Evolutionary conservation across 2,888 invertebrate species (phyloP), one percentile per base, ranked within the genome.

Genomic region (Volucella bombylans): DNA sequence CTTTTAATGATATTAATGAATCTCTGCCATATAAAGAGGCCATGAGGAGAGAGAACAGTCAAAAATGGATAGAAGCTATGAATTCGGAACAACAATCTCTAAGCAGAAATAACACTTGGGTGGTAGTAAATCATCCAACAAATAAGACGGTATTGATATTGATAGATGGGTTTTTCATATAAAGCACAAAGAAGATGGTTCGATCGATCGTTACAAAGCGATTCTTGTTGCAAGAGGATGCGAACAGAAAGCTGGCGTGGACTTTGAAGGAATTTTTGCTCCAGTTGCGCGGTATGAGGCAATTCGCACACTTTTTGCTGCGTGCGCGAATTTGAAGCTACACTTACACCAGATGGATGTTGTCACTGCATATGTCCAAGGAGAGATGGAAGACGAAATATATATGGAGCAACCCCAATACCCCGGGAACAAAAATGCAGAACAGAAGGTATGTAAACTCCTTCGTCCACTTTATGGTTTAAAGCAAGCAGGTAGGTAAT

Each of bases 31-130:
- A 67, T 8, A 59, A 78, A 57, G 69, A 81, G 14, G 86, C 73
- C 10, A 10, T 78, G 38, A 65, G 49, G 8, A 39, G 74, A 4
- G 18, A 57, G 1, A 67, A 74, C 8, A 18, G 55, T 8, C n/a
- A 15, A 0, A 23, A 43, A 0, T 93, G 98, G 54, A 95, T 97
- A 85, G 95, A 95, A 61, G 95, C 93, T 97, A 86, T n/a, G n/a
- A n/a, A n/a, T n/a, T n/a, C n/a, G n/a, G n/a, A n/a, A n/a, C n/a
- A n/a, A 10, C 93, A 94, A 11, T 49, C 78, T 6, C 49, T 69
- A 12, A 41, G 38, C 6, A 64, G 47, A 23, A 82, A 82, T 49
- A 65, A 55, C 14, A 86, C 79, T 1, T 82, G 86, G 78, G 38
- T 39, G 9, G 23, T 86, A 3, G 64, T 64, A 4, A 49, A 62